Conservation (phyloP, 2,888 invertebrate genomes). For the Trissonchulus sp. region DNA sequence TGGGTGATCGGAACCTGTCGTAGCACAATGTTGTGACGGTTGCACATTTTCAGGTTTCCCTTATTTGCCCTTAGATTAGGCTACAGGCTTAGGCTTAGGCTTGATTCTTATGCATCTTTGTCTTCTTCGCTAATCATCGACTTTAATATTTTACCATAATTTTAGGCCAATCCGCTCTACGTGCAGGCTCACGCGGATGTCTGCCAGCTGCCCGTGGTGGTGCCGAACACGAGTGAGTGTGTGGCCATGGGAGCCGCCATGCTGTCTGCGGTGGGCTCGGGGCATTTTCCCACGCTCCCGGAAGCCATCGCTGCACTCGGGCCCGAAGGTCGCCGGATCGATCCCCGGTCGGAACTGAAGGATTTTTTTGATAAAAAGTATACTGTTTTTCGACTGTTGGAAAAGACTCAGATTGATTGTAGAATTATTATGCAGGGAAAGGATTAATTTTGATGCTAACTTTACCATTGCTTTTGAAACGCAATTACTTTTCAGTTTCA, state of each 20-base stretch:
- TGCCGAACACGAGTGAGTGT: conserved; percentile 47
- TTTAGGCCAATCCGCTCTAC: conserved; percentile 51
- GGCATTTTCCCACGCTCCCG: neutral
- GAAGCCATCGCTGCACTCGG: neutral
- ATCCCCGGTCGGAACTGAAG: neutral
- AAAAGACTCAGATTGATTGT: neutral
- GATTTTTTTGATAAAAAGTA: conserved; percentile 25
- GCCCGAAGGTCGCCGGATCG: neutral
- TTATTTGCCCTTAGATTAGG: too few species aligned
- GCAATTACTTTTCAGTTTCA: too few species aligned
- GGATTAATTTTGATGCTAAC: too few species aligned
- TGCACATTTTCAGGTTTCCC: too few species aligned
- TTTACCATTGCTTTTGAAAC: too few species aligned
- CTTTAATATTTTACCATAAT: too few species aligned
- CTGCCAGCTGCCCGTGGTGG: conserved; percentile 49
- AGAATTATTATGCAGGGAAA: neutral
- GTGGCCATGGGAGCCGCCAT: conserved; percentile 54
- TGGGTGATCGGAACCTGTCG: too few species aligned
- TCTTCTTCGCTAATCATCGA: too few species aligned
- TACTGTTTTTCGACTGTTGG: conserved; percentile 19
- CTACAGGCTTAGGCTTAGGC: too few species aligned
- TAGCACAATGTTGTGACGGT: too few species aligned
- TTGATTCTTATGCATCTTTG: too few species aligned
- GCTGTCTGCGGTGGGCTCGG: conserved; percentile 32
- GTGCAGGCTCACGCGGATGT: conserved; percentile 53